These are phyloP conservation scores for Platycercus adscitus DNA, from an alignment of 2,113 vertebrate genomes.

Conservation along the genomic window DNA sequence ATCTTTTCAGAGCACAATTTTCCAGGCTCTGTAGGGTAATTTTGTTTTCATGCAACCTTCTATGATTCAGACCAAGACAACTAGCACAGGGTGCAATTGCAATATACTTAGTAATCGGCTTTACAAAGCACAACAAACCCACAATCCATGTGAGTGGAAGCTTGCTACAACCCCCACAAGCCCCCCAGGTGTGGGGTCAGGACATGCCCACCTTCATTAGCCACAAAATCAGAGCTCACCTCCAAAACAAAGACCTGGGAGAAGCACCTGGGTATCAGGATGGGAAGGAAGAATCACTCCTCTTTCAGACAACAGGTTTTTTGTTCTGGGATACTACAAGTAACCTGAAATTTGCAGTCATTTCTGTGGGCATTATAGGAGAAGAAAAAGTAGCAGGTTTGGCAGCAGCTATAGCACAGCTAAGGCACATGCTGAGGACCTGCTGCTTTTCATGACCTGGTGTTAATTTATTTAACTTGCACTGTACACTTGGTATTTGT, in stretches of 20 bases:
- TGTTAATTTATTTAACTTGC: slow-evolving; percentile 32
- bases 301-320: not conserved
- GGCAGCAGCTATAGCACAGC: accelerated
- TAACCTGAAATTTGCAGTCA: not conserved
- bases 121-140: not conserved
- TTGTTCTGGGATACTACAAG: not conserved
- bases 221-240: not conserved
- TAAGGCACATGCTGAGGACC: not conserved
- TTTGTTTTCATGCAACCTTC: not conserved
- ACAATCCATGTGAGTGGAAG: accelerated
- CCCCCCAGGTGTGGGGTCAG: not conserved
- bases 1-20: not conserved
- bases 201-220: not conserved
- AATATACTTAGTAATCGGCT: not conserved
- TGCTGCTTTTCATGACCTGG: not conserved
- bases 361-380: not conserved
- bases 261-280: not conserved
- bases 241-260: not conserved
- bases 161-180: accelerated
- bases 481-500: not conserved
- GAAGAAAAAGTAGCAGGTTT: not conserved
- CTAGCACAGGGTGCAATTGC: not conserved
- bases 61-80: not conserved
- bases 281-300: not conserved
- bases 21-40: not conserved